Evolutionary conservation across 2,113 vertebrate species (phyloP).

Genomic region (Hippocampus zosterae): DNA sequence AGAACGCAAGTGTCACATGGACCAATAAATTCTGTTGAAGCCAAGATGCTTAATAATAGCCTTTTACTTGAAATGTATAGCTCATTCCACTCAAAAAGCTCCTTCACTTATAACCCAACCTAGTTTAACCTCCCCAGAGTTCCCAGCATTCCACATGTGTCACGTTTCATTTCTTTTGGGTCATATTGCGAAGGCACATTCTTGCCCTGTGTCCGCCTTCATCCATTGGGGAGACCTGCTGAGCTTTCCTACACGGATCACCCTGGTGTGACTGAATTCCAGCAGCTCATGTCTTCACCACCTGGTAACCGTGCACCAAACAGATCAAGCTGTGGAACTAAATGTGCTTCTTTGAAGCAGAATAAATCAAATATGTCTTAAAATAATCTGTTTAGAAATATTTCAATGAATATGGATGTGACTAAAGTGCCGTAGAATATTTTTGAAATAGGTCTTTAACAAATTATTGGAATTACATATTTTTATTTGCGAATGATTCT

Average conservation of each 20-base stretch:
- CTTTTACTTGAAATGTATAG: not conserved
- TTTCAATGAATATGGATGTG: not conserved
- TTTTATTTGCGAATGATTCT: not conserved
- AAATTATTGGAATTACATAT: not conserved
- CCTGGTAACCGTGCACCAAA: not conserved
- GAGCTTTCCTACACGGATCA: constrained; percentile 7
- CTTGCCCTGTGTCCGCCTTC: constrained; percentile 27
- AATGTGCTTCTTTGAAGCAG: not conserved
- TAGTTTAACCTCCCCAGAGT: constrained; percentile 5
- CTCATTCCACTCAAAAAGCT: not conserved
- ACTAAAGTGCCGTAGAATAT: not conserved
- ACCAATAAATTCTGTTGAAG: not conserved
- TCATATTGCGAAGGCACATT: constrained; percentile 44
- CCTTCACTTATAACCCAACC: not conserved
- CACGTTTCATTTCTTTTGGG: constrained; percentile 42
- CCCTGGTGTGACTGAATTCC: constrained; percentile 26
- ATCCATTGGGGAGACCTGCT: constrained; percentile 25
- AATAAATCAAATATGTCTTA: not conserved
- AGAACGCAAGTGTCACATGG: not conserved
- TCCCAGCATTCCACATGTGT: constrained; percentile 35
- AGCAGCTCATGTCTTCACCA: not conserved
- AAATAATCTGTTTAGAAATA: not conserved
- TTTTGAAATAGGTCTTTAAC: not conserved
- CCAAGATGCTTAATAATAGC: not conserved
- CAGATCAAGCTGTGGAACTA: not conserved